Percentiles rank a stretch among this genome's conserved stretches.
Evolutionary conservation across 2,113 vertebrate genomes (phyloP).

Genomic region (Apeltes quadracus): DNA sequence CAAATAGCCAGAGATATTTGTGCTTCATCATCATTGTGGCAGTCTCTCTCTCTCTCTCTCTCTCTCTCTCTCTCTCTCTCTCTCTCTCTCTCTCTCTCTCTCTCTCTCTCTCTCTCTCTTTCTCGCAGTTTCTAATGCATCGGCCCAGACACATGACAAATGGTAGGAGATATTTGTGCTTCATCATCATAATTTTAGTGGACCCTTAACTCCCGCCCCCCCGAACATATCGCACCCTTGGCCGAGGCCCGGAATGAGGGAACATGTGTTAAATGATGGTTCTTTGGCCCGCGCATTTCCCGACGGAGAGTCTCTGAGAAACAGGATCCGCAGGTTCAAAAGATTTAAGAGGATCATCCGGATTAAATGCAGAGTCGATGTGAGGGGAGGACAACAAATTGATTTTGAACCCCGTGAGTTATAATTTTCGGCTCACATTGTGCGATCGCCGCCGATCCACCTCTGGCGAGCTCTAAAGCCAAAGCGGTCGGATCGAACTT

Average conservation of each 20-base stretch:
- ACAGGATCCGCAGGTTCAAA: constrained; percentile 57
- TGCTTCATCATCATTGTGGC: constrained; percentile 62
- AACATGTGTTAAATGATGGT: constrained; percentile 47
- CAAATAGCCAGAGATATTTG: constrained; percentile 70
- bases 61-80: constrained; percentile 12
- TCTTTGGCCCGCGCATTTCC: constrained; percentile 47
- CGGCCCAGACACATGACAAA: constrained; percentile 48
- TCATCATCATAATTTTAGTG: constrained; percentile 62
- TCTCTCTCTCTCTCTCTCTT: constrained; percentile 11
- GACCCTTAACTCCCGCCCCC: constrained; percentile 11
- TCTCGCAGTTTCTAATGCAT: constrained; percentile 56
- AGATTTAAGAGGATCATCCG: constrained; percentile 47
- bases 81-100: constrained; percentile 10
- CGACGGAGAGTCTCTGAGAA: constrained; percentile 56
- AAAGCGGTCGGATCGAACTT: constrained; percentile 49
- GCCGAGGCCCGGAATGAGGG: constrained; percentile 40
- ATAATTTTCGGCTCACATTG: constrained; percentile 31
- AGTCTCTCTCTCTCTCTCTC: constrained; percentile 11
- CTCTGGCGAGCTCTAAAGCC: constrained; percentile 36
- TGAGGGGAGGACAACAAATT: constrained; percentile 51
- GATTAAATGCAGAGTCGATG: constrained; percentile 36
- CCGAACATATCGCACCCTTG: constrained; percentile 31
- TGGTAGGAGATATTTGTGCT: constrained; percentile 54
- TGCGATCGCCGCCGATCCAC: constrained; percentile 40
- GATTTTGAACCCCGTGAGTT: constrained; percentile 35